phyloP scores from a whole-genome alignment of 2,888 invertebrate genomes.

The Heliconius cydno region DNA sequence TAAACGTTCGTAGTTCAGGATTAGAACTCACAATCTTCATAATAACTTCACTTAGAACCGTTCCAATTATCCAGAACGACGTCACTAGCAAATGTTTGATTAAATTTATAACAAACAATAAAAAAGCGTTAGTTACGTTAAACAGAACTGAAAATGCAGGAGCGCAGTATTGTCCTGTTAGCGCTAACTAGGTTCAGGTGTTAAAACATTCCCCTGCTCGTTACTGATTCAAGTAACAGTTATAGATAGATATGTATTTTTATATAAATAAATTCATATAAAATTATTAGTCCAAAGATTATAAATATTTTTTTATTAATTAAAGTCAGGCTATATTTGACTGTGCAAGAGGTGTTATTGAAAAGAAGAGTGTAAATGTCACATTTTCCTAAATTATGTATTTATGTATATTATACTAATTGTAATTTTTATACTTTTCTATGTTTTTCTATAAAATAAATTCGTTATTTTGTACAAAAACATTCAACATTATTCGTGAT shows the following conservation, averaged over 20 bases:
- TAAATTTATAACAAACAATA: conserved; percentile 29
- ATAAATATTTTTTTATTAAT: too few species aligned
- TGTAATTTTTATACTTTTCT: too few species aligned
- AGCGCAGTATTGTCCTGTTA: conserved; percentile 43
- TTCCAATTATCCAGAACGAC: background rate
- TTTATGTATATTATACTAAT: too few species aligned
- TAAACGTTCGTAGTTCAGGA: background rate
- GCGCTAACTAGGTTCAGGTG: conserved; percentile 34
- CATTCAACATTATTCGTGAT: too few species aligned
- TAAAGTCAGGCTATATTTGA: background rate
- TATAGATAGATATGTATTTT: background rate
- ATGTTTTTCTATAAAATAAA: too few species aligned
- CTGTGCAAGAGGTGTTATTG: too few species aligned
- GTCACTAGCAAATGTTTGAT: background rate
- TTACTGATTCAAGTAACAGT: background rate
- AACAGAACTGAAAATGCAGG: conserved; percentile 24
- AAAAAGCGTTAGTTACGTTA: conserved; percentile 22
- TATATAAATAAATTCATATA: background rate
- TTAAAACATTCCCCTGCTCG: background rate
- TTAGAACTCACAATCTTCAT: background rate
- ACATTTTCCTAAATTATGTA: too few species aligned
- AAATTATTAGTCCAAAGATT: background rate
- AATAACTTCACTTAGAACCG: background rate
- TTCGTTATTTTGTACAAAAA: too few species aligned
- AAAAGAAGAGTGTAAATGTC: too few species aligned